These are phyloP conservation scores for Corythornis leucogaster DNA, from an alignment of 2,797 vertebrate species.

Conservation along the genomic window DNA sequence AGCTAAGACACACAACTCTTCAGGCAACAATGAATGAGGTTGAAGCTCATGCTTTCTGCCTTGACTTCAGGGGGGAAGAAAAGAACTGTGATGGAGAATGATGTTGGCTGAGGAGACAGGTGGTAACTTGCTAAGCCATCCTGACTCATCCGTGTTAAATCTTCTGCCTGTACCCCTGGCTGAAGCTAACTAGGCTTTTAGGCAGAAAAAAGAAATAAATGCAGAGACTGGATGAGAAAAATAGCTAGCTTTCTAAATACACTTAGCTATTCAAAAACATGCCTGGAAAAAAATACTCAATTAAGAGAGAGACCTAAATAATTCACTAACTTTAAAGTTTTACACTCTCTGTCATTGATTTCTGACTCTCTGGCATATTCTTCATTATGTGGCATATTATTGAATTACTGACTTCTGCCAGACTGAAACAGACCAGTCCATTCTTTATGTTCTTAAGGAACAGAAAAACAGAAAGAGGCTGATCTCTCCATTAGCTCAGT, in stretches of 20 bases:
- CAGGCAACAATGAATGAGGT: neutral
- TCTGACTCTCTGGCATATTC: neutral
- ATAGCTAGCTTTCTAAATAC: neutral
- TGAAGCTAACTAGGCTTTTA: neutral
- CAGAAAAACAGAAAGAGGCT: neutral
- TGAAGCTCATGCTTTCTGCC: neutral
- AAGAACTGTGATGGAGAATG: neutral
- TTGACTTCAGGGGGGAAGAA: neutral
- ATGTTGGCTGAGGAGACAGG: neutral
- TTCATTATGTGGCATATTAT: neutral
- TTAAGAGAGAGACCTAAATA: slow-evolving; percentile 35
- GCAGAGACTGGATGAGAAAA: neutral
- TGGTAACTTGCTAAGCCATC: neutral
- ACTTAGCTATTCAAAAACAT: neutral
- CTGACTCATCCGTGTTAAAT: neutral
- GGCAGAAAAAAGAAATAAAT: neutral
- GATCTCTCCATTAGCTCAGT: neutral
- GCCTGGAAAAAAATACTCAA: neutral
- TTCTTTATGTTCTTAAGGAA: neutral
- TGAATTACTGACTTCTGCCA: neutral
- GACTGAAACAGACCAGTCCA: slow-evolving; percentile 1
- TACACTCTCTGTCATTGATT: slow-evolving; percentile 27
- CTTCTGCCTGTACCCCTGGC: neutral
- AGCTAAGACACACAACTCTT: no score
- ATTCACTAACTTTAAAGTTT: slow-evolving; percentile 42